phyloP scores from a whole-genome alignment of 2,888 invertebrate genomes.

The Brachyopa scutellaris region DNA sequence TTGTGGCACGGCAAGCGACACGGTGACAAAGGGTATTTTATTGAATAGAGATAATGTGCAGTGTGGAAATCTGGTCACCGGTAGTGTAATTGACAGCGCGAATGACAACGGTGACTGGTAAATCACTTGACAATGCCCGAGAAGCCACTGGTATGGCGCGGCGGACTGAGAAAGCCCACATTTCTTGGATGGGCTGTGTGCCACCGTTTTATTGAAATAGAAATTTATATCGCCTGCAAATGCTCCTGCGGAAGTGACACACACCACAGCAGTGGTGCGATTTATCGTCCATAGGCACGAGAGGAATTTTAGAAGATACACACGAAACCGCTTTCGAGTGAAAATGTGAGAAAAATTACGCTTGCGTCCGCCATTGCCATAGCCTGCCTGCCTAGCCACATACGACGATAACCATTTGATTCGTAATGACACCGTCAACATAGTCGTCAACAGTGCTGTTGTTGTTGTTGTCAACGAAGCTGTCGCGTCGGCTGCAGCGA shows the following conservation, averaged over 20 bases:
- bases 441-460: slow-evolving; percentile 63
- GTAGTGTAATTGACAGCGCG: slow-evolving; percentile 68
- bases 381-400: slow-evolving; percentile 29
- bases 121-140: slow-evolving; percentile 69
- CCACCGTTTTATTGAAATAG: slow-evolving; percentile 48
- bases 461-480: slow-evolving; percentile 35
- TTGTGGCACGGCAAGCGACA: background rate
- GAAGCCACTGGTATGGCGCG: slow-evolving; percentile 25
- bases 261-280: too few species aligned
- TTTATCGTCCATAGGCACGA: slow-evolving; percentile 64
- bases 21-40: slow-evolving; percentile 61
- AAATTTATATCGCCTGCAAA: slow-evolving; percentile 64
- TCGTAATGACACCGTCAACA: slow-evolving; percentile 69
- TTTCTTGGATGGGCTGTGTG: slow-evolving; percentile 16
- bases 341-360: slow-evolving; percentile 66
- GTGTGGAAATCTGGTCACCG: slow-evolving; percentile 70
- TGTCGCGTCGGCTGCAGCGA: slow-evolving; percentile 23
- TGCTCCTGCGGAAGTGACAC: slow-evolving; percentile 68
- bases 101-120: slow-evolving; percentile 69
- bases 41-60: slow-evolving; percentile 61
- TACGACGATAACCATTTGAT: slow-evolving; percentile 53
- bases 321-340: slow-evolving; percentile 37
- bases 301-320: slow-evolving; percentile 53
- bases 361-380: slow-evolving; percentile 10
- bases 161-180: slow-evolving; percentile 31